phyloP scores from a whole-genome alignment of 2,888 invertebrate genomes.

The Hofmannophila pseudospretella region DNA sequence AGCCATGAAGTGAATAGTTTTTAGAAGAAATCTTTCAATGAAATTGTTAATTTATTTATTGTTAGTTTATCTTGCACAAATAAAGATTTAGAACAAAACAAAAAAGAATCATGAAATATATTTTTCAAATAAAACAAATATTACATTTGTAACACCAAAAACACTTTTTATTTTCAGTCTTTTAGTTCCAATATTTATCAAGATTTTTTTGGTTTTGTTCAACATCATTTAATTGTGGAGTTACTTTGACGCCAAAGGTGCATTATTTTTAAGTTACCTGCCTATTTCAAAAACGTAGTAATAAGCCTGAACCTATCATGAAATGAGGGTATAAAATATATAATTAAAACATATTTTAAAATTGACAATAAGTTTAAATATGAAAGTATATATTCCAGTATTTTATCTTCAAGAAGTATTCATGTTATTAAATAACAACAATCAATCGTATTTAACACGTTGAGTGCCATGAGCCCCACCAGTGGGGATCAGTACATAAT shows the following conservation, averaged over 20 bases:
- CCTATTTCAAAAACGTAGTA: neutral
- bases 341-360: neutral
- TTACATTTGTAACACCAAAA: no score
- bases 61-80: neutral
- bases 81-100: neutral
- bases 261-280: slow-evolving; percentile 11
- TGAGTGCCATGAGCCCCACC: no score
- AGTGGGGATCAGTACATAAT: no score
- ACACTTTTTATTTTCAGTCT: no score
- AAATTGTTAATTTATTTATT: slow-evolving; percentile 7
- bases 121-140: neutral
- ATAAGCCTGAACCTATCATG: slow-evolving; percentile 5
- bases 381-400: no score
- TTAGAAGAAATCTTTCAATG: no score
- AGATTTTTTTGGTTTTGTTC: neutral
- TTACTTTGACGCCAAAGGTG: slow-evolving; percentile 13
- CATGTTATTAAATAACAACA: no score
- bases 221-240: neutral
- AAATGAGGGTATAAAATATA: slow-evolving; percentile 8
- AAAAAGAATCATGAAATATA: slow-evolving; percentile 8
- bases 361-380: no score
- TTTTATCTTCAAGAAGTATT: no score
- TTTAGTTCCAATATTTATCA: no score
- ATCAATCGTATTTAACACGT: no score
- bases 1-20: no score